These are phyloP conservation scores for Kradibia gibbosae DNA, from an alignment of 1,140 invertebrate genomes.

Conservation along the genomic window DNA sequence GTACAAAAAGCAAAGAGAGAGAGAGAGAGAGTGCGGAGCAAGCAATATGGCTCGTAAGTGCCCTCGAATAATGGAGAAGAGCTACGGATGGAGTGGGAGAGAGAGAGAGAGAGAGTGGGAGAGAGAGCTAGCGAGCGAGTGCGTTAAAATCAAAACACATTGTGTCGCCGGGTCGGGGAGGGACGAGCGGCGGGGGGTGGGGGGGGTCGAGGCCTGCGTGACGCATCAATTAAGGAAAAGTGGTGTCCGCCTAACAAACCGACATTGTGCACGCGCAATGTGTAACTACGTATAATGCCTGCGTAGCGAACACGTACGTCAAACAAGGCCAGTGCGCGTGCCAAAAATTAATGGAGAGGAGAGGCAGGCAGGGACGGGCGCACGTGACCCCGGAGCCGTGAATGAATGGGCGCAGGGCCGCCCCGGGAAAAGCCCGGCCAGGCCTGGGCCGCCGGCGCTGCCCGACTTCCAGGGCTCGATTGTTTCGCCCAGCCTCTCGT, in stretches of 20 bases:
- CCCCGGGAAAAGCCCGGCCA: background rate
- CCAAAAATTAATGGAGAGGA: conserved; percentile 51
- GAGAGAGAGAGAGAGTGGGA: too few species aligned
- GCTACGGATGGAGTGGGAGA: background rate
- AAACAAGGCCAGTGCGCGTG: conserved; percentile 51
- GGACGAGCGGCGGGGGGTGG: too few species aligned
- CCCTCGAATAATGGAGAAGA: background rate
- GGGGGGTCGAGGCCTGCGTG: too few species aligned
- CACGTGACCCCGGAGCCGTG: conserved; percentile 39
- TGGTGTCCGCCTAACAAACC: conserved; percentile 24
- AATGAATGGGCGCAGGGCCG: background rate
- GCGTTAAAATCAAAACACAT: conserved; percentile 43
- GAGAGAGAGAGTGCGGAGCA: background rate
- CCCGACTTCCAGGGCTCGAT: background rate
- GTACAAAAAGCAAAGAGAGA: background rate
- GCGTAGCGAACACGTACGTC: conserved; percentile 33
- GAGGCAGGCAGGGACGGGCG: conserved; percentile 6
- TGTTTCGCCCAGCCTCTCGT: background rate
- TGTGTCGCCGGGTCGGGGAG: background rate
- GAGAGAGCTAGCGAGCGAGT: too few species aligned
- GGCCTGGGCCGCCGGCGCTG: too few species aligned
- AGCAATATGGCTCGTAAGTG: conserved; percentile 1
- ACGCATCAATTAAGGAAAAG: conserved; percentile 49
- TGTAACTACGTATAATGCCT: background rate
- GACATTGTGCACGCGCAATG: background rate